phyloP scores from a whole-genome alignment of 2,797 vertebrate genomes.

The Pseudochirops cupreus region DNA sequence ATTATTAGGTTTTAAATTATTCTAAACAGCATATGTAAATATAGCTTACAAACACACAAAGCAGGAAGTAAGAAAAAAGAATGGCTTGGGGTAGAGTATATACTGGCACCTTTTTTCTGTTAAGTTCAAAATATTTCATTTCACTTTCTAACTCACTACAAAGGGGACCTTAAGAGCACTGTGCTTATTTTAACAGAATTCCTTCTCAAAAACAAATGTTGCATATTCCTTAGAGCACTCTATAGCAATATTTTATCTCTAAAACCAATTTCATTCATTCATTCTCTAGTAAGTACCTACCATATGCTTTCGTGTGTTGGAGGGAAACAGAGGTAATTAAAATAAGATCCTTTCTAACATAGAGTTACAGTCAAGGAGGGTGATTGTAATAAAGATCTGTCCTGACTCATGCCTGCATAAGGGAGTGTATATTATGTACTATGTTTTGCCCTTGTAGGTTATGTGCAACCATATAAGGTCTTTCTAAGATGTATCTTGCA shows the following conservation, averaged over 20 bases:
- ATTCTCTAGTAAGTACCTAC: background rate
- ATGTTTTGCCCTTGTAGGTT: background rate
- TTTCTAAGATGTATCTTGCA: background rate
- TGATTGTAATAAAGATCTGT: background rate
- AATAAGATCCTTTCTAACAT: background rate
- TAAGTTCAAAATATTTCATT: background rate
- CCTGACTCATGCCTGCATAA: background rate
- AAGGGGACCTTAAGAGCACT: no score
- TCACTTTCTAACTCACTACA: background rate
- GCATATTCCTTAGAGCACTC: background rate
- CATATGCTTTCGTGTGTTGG: background rate
- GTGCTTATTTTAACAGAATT: background rate
- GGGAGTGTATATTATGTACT: background rate
- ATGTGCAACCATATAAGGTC: background rate
- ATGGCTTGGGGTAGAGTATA: background rate
- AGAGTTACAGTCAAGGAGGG: background rate
- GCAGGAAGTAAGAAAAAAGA: background rate
- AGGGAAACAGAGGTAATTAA: accelerated
- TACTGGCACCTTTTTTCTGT: background rate
- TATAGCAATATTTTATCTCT: background rate
- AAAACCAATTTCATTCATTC: background rate
- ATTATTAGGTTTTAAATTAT: background rate
- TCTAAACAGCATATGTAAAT: background rate
- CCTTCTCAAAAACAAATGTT: background rate
- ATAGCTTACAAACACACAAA: background rate